phyloP scores from a whole-genome alignment of 2,888 invertebrate species.

The Oithona nana region DNA sequence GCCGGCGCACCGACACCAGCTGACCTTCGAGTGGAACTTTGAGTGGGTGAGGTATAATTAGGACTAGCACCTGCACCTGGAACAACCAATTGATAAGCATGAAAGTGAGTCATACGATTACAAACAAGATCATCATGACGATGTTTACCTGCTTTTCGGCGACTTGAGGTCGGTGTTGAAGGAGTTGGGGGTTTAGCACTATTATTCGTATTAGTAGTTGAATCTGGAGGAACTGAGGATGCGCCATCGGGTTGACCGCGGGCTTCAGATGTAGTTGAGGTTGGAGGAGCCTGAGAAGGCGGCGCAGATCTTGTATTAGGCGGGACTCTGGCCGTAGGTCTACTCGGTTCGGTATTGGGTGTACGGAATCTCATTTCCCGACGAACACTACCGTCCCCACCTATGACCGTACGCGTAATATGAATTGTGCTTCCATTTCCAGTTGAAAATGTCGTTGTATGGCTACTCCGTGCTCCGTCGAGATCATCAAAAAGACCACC shows the following conservation, averaged over 20 bases:
- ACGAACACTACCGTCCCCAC: not conserved
- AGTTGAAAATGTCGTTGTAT: not conserved
- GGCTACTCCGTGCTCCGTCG: not conserved
- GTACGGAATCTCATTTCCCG: conserved; percentile 8
- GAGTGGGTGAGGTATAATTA: not conserved
- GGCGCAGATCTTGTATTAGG: not conserved
- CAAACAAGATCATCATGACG: too few relatives aligned
- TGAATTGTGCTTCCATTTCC: not conserved
- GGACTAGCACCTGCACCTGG: not conserved
- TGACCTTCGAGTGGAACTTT: not conserved
- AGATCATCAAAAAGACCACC: conserved; percentile 2
- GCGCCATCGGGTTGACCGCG: not conserved
- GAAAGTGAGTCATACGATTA: too few relatives aligned
- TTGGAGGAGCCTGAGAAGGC: not conserved
- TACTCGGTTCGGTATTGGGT: not conserved
- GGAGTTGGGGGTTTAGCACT: not conserved
- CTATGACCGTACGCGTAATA: conserved; percentile 2
- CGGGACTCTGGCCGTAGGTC: not conserved
- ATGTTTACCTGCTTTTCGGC: not conserved
- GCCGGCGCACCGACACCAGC: not conserved
- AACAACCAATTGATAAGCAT: too few relatives aligned
- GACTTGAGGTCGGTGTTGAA: not conserved
- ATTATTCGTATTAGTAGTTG: not conserved
- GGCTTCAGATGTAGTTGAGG: not conserved
- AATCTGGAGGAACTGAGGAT: not conserved